Base-by-base conservation (phyloP, 2,888 invertebrate genomes). In the Colostygia pectinataria region DNA sequence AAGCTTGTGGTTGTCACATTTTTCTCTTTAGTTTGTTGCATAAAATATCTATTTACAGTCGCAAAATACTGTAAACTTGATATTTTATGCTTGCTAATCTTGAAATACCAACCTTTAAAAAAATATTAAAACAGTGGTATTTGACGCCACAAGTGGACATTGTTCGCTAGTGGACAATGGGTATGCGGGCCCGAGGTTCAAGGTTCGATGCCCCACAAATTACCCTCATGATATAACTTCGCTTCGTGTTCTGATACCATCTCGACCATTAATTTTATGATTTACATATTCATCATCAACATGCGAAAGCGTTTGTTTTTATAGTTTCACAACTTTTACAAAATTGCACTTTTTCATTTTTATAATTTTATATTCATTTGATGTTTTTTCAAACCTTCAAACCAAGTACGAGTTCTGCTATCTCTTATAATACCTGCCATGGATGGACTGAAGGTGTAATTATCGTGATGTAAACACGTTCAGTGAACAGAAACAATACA, bases 151-250 rank as follows among this genome's bases (percentile, higher is more conserved):
- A 73, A 74, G 71, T 71, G 70, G 70, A 70, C 71, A 78, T 77
- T 77, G 77, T 78, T 70, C 71, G 53, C 45, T 4, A 36, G 45
- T 63, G 79, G 77, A 83, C 83, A 84, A 83, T 82, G 68, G 74
- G 64, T 69, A 83, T 83, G 83, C 83, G 84, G 83, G 83, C 68
- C 55, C 42, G 59, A 51, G 67, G 74, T 68, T 65, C 76, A 69
- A 64, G 80, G 80, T 76, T 80, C 80, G 77, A 66, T 75, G 76
- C 66, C 74, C 80, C 68, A 77, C 82, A 81, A 80, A 79, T 76
- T 74, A 78, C 83, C 83, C 83, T 74, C 79, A 84, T 84, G 72
- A 71, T 73, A 66, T 63, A 55, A 61, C 63, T 62, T 61, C 57
- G 58, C 49, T 65, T 64, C 68, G 54, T 60, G 61, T 54, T 55